Evolutionary conservation across 2,113 vertebrate species (phyloP).

Genomic region (Pangasianodon gigas): DNA sequence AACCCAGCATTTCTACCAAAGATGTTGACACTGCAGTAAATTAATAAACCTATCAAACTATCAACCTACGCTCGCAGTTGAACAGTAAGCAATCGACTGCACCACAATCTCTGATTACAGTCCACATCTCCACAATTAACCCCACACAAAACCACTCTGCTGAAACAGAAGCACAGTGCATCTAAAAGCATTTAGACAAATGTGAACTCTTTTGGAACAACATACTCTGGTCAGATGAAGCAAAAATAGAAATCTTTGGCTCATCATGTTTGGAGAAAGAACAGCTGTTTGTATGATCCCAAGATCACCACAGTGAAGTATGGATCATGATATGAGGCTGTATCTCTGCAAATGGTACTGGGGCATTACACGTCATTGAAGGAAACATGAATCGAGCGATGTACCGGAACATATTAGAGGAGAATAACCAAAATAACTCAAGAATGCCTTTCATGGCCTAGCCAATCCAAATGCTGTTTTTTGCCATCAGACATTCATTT

Average conservation of each 20-base stretch:
- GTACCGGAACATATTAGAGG: background rate
- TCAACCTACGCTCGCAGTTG: background rate
- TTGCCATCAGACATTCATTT: background rate
- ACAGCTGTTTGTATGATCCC: background rate
- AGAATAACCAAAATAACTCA: background rate
- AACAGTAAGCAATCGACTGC: background rate
- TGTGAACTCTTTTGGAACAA: background rate
- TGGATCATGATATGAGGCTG: background rate
- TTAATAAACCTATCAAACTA: background rate
- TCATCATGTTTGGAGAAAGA: background rate
- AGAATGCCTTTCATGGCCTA: background rate
- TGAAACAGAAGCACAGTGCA: background rate
- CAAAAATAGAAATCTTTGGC: background rate
- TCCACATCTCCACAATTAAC: background rate
- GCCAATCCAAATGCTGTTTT: background rate
- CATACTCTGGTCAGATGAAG: background rate
- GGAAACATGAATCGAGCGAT: background rate
- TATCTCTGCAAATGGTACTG: background rate
- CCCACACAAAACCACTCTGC: background rate
- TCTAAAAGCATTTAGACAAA: background rate
- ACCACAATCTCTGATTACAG: background rate
- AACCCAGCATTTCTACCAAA: background rate
- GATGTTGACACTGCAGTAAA: background rate
- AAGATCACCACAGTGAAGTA: background rate
- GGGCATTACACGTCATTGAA: background rate